Conservation (phyloP, 2,797 vertebrate species). For the Basileuterus tristriatus region DNA sequence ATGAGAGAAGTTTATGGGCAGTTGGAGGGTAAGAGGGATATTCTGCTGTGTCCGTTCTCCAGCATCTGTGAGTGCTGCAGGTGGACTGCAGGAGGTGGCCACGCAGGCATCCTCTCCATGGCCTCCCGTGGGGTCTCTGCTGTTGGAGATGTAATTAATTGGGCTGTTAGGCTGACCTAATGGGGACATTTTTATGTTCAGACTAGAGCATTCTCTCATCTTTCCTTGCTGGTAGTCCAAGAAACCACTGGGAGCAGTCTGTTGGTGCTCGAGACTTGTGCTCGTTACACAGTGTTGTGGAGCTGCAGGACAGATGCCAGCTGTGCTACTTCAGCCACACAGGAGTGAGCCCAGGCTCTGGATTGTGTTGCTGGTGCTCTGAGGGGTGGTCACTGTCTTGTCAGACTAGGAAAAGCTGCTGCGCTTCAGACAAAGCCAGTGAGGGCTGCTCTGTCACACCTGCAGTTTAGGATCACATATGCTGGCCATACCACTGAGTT, state of each 20-base stretch:
- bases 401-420: background rate
- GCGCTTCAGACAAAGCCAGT: background rate
- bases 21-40: background rate
- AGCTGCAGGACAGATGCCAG: fast-evolving
- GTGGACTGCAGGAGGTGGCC: background rate
- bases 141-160: background rate
- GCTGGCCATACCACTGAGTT: background rate
- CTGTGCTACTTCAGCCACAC: background rate
- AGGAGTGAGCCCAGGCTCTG: background rate
- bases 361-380: fast-evolving
- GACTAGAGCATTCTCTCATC: background rate
- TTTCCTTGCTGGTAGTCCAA: background rate
- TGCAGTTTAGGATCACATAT: background rate
- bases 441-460: background rate
- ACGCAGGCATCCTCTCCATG: background rate
- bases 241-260: background rate
- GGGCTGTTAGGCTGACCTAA: background rate
- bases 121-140: background rate
- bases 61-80: background rate
- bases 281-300: background rate
- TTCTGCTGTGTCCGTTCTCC: background rate
- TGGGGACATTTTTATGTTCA: background rate
- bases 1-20: background rate
- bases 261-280: background rate
- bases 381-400: background rate